Percentiles rank a stretch among this genome's conserved stretches.
Evolutionary conservation across 2,888 invertebrate genomes (phyloP).

Genomic region (Polietes domitor): DNA sequence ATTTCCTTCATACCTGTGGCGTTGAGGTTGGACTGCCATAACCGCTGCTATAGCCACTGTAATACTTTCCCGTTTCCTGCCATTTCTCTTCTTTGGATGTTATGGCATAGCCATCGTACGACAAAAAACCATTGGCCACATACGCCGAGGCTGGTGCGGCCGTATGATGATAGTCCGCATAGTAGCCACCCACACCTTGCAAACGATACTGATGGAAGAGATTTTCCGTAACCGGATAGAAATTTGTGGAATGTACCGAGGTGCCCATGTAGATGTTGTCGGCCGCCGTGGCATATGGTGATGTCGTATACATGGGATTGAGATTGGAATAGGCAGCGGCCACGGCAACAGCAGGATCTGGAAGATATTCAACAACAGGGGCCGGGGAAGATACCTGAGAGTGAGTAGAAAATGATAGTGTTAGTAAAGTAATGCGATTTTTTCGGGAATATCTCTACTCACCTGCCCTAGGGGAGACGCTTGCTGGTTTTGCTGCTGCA

Average conservation of each 20-base stretch:
- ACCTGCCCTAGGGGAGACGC: conserved; percentile 81
- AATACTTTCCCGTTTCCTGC: conserved; percentile 81
- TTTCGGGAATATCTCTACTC: conserved; percentile 70
- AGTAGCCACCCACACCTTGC: conserved; percentile 89
- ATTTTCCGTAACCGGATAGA: conserved; percentile 90
- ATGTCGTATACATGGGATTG: conserved; percentile 88
- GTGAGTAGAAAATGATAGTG: too few relatives aligned
- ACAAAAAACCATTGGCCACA: conserved; percentile 91
- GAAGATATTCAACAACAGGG: conserved; percentile 81
- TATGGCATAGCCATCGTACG: conserved; percentile 83
- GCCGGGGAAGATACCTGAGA: conserved; percentile 77
- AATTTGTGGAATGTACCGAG: conserved; percentile 85
- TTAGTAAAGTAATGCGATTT: background rate
- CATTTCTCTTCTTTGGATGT: conserved; percentile 81
- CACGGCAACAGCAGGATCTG: conserved; percentile 83
- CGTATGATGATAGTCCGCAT: conserved; percentile 88
- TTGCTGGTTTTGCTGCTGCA: conserved; percentile 80
- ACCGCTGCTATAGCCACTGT: conserved; percentile 81
- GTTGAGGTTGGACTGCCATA: conserved; percentile 80
- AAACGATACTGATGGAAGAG: conserved; percentile 95
- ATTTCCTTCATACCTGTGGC: conserved; percentile 75
- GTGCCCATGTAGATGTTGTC: conserved; percentile 82
- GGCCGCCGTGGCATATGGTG: conserved; percentile 89
- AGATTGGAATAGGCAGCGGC: conserved; percentile 91
- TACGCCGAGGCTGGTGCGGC: conserved; percentile 83